These are phyloP conservation scores for Ochotona princeps DNA, from an alignment of 2,113 vertebrate species.

Conservation along the genomic window DNA sequence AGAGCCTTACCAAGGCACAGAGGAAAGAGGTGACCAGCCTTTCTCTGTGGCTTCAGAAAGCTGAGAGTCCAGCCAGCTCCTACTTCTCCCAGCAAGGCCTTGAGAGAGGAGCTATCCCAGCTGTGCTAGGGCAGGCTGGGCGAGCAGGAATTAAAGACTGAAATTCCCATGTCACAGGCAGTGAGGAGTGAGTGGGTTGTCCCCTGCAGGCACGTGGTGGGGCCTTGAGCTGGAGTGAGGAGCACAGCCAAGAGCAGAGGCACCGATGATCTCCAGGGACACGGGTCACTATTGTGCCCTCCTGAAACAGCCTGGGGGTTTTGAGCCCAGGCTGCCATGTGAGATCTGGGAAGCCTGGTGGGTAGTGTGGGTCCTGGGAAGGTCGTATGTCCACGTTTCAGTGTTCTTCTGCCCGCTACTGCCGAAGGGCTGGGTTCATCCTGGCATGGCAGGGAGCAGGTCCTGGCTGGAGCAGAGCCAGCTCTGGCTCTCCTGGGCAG, in stretches of 20 bases:
- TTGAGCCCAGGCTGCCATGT: fast-evolving
- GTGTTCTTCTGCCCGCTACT: fast-evolving
- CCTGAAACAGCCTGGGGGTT: not conserved
- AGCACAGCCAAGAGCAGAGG: too few relatives aligned
- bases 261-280: fast-evolving
- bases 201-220: too few relatives aligned
- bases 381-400: too few relatives aligned
- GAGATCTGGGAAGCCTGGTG: too few relatives aligned
- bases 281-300: not conserved
- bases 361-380: too few relatives aligned
- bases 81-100: not conserved
- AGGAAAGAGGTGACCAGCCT: not conserved
- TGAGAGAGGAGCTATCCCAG: fast-evolving
- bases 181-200: too few relatives aligned
- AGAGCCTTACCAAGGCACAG: not conserved
- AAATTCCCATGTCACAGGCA: not conserved
- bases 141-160: not conserved
- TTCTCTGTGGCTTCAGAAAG: not conserved
- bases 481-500: not conserved
- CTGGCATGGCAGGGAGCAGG: not conserved
- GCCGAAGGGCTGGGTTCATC: not conserved
- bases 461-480: fast-evolving
- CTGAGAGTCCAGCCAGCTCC: fast-evolving
- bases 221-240: not conserved
- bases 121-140: not conserved